phyloP scores from a whole-genome alignment of 2,797 vertebrate genomes.

The Melanotaenia trifasciata region DNA sequence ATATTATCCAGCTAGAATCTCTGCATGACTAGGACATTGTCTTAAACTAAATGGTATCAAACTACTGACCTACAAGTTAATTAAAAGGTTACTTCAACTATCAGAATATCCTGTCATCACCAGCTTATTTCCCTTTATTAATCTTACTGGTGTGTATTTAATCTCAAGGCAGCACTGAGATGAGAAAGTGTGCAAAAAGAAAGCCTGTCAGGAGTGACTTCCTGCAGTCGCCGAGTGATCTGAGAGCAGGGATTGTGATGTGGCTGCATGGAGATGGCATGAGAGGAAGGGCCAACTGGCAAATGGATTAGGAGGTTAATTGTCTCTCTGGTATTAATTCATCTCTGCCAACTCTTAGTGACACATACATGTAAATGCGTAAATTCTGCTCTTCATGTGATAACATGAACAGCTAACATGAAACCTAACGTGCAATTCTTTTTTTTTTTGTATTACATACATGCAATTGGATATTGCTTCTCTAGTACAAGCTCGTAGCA shows the following conservation, averaged over 20 bases:
- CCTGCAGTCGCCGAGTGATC: constrained; percentile 18
- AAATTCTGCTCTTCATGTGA: neutral
- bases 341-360: constrained; percentile 35
- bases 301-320: constrained; percentile 50
- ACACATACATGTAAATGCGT: constrained; percentile 25
- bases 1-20: neutral
- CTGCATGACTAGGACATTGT: neutral
- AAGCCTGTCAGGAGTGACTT: constrained; percentile 29
- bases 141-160: constrained; percentile 10
- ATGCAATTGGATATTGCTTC: neutral
- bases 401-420: neutral
- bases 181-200: constrained; percentile 5
- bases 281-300: constrained; percentile 54
- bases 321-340: constrained; percentile 46
- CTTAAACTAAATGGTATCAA: neutral
- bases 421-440: neutral
- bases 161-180: neutral
- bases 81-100: constrained; percentile 6
- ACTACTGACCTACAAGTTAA: constrained; percentile 10
- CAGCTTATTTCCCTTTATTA: neutral
- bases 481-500: neutral
- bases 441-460: neutral
- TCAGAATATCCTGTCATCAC: constrained; percentile 9
- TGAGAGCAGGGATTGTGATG: constrained; percentile 35
- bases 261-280: constrained; percentile 25